Base-by-base conservation (phyloP, 2,797 vertebrate genomes). In the Crypturellus tataupa region DNA sequence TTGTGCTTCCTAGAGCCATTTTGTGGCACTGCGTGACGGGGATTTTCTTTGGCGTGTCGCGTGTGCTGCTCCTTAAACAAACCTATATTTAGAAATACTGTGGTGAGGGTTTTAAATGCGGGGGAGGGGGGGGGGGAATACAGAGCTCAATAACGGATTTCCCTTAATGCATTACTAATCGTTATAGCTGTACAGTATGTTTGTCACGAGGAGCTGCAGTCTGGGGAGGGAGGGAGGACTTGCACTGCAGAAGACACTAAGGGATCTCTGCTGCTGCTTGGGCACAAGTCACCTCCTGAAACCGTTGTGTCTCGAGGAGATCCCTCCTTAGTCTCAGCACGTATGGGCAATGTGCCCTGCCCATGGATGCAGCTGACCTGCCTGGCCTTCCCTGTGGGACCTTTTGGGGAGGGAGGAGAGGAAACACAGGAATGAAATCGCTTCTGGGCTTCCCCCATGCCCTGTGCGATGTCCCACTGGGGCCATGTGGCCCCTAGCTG, bases 1-100 rank as follows among this genome's bases (percentile, higher is more conserved):
- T 39, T 5, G 24, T 14, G 89, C 91, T 96, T 95, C 95, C 95
- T 72, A 90, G 90, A 96, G 94, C 94, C 94, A 55, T 87, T 87
- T 65, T 64, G 76, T 5, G 63, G 91, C 85, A 75, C 23, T 92
- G 96, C 82, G 91, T 55, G 84, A 90, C 49, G 51, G 71, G 60
- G 64, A 4, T 89, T 95, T 76, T 84, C 60, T 73, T 87, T 62
- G 59, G 80, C 20, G 1, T 83, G 84, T 68, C 53, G 9, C 6
- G 35, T 23, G 51, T 23, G 80, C 55, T 17, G 79, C 89, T 87
- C 68, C 49, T 69, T 9, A 58, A 83, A 75, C 85, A 83, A 95
- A 87, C 87, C 91, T 62, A 89, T n/a, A 82, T 67, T 76, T n/a
- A 49, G 76, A 49, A 80, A 55, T 1, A 35, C 69, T 33, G 49